These are phyloP conservation scores for Cosmia pyralina DNA, from an alignment of 2,888 invertebrate species.

Conservation along the genomic window DNA sequence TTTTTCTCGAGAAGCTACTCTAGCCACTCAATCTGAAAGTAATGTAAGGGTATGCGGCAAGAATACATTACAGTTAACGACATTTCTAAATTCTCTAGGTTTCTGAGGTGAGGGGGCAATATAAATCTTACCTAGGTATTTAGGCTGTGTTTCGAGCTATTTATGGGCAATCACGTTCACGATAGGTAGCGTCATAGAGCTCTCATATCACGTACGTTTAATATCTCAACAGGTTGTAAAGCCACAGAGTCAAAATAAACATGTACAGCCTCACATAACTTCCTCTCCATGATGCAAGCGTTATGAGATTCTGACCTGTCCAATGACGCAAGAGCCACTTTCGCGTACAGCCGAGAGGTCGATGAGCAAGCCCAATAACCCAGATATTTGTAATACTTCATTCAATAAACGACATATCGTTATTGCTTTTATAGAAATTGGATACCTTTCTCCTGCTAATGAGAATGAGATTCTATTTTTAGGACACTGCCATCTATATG, in stretches of 20 bases:
- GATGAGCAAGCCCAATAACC: conserved; percentile 83
- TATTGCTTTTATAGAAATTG: conserved; percentile 50
- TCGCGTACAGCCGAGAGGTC: conserved; percentile 81
- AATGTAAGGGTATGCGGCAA: background rate
- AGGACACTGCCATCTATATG: conserved; percentile 70
- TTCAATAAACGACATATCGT: conserved; percentile 72
- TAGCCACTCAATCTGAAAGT: background rate
- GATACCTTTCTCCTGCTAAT: conserved; percentile 61
- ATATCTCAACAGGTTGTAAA: conserved; percentile 57
- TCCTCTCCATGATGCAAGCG: conserved; percentile 81
- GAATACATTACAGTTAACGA: background rate
- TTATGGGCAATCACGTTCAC: conserved; percentile 24
- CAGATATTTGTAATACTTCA: conserved; percentile 73
- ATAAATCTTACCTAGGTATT: background rate
- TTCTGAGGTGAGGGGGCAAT: background rate
- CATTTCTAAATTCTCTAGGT: background rate
- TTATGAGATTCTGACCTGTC: conserved; percentile 83
- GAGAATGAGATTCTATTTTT: conserved; percentile 15
- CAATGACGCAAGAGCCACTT: conserved; percentile 87
- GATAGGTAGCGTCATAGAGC: background rate
- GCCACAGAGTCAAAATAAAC: conserved; percentile 66
- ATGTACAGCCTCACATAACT: conserved; percentile 72
- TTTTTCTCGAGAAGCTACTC: background rate
- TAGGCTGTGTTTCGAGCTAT: conserved; percentile 5
- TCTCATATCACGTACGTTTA: conserved; percentile 46